phyloP scores from a whole-genome alignment of 2,113 vertebrate genomes.

The Python bivittatus region DNA sequence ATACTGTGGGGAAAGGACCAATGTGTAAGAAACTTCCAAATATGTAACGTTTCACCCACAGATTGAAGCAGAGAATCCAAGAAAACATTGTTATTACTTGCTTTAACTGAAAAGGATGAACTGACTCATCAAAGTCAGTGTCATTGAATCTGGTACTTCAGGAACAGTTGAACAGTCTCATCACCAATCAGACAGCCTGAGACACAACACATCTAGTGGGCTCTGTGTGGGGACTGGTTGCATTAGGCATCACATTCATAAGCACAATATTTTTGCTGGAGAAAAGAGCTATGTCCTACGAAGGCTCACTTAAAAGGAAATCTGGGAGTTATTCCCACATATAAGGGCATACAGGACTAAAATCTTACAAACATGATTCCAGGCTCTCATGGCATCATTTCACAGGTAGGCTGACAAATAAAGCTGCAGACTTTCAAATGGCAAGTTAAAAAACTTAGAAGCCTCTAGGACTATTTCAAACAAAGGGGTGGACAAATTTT shows the following conservation, averaged over 20 bases:
- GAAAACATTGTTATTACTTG: not conserved
- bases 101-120: not conserved
- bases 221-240: not conserved
- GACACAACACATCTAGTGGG: not conserved
- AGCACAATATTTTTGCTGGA: slow-evolving; percentile 15
- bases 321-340: not conserved
- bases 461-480: not conserved
- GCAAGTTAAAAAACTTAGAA: not conserved
- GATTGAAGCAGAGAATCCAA: not conserved
- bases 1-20: not conserved
- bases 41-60: not conserved
- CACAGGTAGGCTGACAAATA: not conserved
- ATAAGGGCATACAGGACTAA: not conserved
- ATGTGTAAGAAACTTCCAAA: not conserved
- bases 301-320: not conserved
- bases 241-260: not conserved
- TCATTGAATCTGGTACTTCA: not conserved
- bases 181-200: not conserved
- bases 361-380: slow-evolving; percentile 9
- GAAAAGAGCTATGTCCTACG: not conserved
- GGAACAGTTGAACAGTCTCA: not conserved
- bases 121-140: not conserved
- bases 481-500: not conserved
- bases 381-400: not conserved
- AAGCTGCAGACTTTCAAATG: not conserved